Evolutionary conservation across 1,140 invertebrate species (phyloP), one percentile per base, ranked within the genome.

Genomic region (Drosophila elegans): DNA sequence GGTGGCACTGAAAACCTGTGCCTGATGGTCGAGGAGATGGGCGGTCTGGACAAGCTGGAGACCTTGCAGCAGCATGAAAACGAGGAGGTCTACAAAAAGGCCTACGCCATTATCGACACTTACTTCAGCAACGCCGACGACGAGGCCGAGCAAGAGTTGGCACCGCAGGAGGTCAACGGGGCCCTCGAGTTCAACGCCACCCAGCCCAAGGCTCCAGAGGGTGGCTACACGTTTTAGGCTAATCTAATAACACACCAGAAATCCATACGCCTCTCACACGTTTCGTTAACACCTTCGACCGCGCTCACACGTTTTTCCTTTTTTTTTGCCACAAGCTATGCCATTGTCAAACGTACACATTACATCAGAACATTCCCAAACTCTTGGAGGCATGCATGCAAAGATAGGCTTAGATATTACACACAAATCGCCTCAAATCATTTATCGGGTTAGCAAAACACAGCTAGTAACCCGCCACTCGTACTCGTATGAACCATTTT

Each of bases 11-110:
- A 97, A 67, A 93, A 95, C 32, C 93, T 98, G 9, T 97, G 97
- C 48, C 94, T 95, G 46, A 95, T 96, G 93, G 95, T 98, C 66
- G 97, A 98, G 92, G 97, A 98, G 93, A 97, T 97, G 88, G 95
- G 95, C 32, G 97, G 96, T 36, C 93, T 99, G 54, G 98, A 99
- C 92, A 97, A 97, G 90, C 97, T 99, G 74, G 99, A 99, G 93
- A 93, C 94, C 2, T 93, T 99, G 46, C 99, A 99, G 91, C 96
- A 96, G 82, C 98, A 99, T 91, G 97, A 99, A 93, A 99, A 99
- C 93, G 96, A 98, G 92, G 98, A 99, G 86, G 95, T 99, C 48
- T 99, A 98, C 93, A 95, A 96, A 85, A 96, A 97, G 92, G 95
- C 96, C 6, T 94, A 95, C 57, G 93, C 94, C 56, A 95, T 99